Base-by-base conservation (phyloP, 1,140 invertebrate genomes). In the Homarus americanus region DNA sequence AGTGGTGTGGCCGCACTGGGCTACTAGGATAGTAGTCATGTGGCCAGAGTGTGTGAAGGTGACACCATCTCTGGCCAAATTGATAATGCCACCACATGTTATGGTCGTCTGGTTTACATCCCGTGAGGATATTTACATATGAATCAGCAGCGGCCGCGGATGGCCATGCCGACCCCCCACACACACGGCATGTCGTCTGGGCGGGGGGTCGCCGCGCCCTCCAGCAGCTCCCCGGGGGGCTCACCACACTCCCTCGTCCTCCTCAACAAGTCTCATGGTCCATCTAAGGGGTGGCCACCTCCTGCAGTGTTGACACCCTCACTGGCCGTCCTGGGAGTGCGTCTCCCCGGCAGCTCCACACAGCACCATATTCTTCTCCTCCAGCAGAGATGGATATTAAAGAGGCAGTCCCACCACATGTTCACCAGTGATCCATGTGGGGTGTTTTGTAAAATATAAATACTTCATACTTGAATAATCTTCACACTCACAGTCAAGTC, bases 191-290 rank as follows among this genome's bases (percentile, higher is more conserved):
- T 82, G 79, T 82, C 49, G 79, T 58, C 79, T 36, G 53, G 49
- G 79, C 41, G 41, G 79, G 79, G 79, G 79, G 79, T 58, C 53
- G 49, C n/a, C 49, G 79, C 79, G 53, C 79, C 79, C 79, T 82
- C 79, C 53, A 15, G 28, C 49, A 63, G 24, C 49, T 38, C 79
- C 32, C 79, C 32, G 12, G 79, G 79, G 28, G 78, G 78, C 12
- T 20, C 44, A 15, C 44, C 44, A 49, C 44, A 15, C n/a, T n/a
- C 9, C 38, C 36, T 40, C 76, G 76, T 41, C 76, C 78, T 80
- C 44, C n/a, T 36, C 58, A 63, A 36, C 38, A 38, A 9, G 41
- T 28, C 34, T 28, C n/a, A 58, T n/a, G 10, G 28, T 44, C 40
- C 24, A 40, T 44, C 76, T 20, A 63, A 63, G 58, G 20, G 58